Base-by-base conservation (phyloP, 2,888 invertebrate species). In the Lysandra bellargus region DNA sequence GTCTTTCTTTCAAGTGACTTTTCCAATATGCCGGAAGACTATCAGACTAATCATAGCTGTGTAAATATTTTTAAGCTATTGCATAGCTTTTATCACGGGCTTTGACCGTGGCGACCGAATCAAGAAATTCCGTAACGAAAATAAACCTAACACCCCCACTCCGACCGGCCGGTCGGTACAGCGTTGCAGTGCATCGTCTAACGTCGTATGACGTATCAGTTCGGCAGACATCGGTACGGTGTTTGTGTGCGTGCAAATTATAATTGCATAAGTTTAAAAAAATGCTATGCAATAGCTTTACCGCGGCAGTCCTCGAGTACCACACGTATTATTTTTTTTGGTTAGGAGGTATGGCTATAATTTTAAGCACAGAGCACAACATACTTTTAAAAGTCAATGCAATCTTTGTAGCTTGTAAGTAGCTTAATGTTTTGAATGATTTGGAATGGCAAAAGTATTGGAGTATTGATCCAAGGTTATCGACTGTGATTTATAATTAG, bases 401-500 rank as follows among this genome's bases (percentile, higher is more conserved):
- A 69, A 69, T 69, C 14, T 37, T 14, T 4, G 30, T 64, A 64
- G 69, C 4, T 64, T 69, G 33, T 69, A 69, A 69, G 69, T 17
- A 69, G 37, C 33, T 14, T 69, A 37, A 69, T 69, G 4, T 37
- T 69, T 40, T 14, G 3, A 73, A n/a, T 72, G 72, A 40, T 9
- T 44, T 44, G 1, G 74, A 74, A 74, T n/a, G 23, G 4, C 1
- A 44, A 9, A 44, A 44, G n/a, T 74, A 23, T 73, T 44, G 74
- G 44, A 44, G 14, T 33, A 14, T 57, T 53, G 14, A 53, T 76
- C 76, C 76, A 76, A 76, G 57, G 76, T 76, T 76, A 57, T 53
- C 17, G 49, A 57, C 76, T 76, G 76, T 76, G 76, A 76, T 76
- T 23, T 76, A 74, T 33, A 37, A 76, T 76, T 49, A 75, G 49